Evolutionary conservation across 2,888 invertebrate species (phyloP).

Genomic region (Drosophila greeni): DNA sequence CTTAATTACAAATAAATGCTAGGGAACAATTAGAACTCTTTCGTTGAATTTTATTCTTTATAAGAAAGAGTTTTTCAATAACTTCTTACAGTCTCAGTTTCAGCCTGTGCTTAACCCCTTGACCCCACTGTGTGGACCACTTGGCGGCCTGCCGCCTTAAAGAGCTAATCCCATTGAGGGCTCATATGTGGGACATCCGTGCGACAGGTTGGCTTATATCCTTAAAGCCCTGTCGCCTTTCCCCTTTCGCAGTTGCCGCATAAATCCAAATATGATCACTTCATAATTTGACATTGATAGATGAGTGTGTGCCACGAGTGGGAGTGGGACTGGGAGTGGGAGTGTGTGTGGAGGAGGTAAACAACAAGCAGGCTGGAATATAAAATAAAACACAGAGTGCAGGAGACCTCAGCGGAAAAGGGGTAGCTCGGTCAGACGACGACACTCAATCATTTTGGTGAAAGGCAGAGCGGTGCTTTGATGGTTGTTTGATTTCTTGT

Average conservation of each 20-base stretch:
- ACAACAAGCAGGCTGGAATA: slow-evolving; percentile 32
- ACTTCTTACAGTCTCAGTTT: too few relatives aligned
- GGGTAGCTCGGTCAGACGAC: slow-evolving; percentile 12
- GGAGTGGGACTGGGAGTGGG: slow-evolving; percentile 1
- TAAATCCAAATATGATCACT: slow-evolving; percentile 79
- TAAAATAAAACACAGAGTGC: slow-evolving; percentile 59
- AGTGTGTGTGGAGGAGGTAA: slow-evolving; percentile 33
- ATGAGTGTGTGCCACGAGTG: slow-evolving; percentile 69
- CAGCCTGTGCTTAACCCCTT: background rate
- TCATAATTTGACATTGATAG: slow-evolving; percentile 79
- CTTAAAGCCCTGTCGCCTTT: slow-evolving; percentile 22
- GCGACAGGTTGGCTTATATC: slow-evolving; percentile 43
- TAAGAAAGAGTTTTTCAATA: too few relatives aligned
- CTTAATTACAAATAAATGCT: background rate
- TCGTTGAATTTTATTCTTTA: background rate
- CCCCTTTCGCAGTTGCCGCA: slow-evolving; percentile 57
- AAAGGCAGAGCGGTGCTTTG: slow-evolving; percentile 65
- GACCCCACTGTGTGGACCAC: slow-evolving; percentile 16
- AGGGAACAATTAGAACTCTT: background rate
- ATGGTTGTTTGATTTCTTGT: slow-evolving; percentile 75
- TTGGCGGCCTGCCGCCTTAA: slow-evolving; percentile 24
- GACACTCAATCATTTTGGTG: slow-evolving; percentile 68
- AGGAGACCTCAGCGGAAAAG: slow-evolving; percentile 27
- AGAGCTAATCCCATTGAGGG: slow-evolving; percentile 25
- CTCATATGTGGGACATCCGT: slow-evolving; percentile 37